Percentiles rank a stretch among this genome's conserved stretches.
Conservation (phyloP, 2,888 invertebrate genomes). For the Ypsolopha scabrella region DNA sequence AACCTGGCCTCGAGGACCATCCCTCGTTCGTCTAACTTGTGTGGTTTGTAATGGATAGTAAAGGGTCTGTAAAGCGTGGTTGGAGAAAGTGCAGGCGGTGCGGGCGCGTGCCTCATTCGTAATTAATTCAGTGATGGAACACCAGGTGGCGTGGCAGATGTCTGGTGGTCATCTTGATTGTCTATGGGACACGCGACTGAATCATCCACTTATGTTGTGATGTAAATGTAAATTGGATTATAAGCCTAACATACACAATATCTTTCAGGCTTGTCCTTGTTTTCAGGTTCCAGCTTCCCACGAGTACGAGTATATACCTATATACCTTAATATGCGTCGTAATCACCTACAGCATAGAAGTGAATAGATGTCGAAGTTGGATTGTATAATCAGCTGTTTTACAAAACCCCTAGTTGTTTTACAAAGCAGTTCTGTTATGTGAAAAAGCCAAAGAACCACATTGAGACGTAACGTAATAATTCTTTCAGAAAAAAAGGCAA, state of each 20-base stretch:
- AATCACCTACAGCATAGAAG: too few relatives aligned
- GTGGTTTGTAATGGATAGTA: background rate
- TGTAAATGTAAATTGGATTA: too few relatives aligned
- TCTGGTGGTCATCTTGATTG: slow-evolving; percentile 1
- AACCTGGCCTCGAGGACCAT: background rate
- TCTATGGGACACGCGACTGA: background rate
- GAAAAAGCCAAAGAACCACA: too few relatives aligned
- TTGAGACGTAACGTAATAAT: too few relatives aligned
- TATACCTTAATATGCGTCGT: background rate
- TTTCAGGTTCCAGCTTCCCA: background rate
- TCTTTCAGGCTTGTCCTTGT: background rate
- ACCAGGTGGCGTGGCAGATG: slow-evolving; percentile 65
- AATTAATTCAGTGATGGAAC: slow-evolving; percentile 52
- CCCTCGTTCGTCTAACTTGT: background rate
- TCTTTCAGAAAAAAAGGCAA: too few relatives aligned
- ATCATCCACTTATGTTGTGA: background rate
- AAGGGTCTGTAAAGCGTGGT: background rate
- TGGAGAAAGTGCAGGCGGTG: background rate
- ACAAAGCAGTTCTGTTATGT: too few relatives aligned
- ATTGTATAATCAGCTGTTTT: too few relatives aligned
- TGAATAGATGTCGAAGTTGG: too few relatives aligned
- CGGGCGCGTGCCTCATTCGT: slow-evolving; percentile 35
- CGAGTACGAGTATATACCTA: background rate
- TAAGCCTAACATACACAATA: too few relatives aligned
- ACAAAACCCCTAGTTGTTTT: too few relatives aligned